Conservation (phyloP, 2,888 invertebrate species). For the Dicyrtomina minuta region DNA sequence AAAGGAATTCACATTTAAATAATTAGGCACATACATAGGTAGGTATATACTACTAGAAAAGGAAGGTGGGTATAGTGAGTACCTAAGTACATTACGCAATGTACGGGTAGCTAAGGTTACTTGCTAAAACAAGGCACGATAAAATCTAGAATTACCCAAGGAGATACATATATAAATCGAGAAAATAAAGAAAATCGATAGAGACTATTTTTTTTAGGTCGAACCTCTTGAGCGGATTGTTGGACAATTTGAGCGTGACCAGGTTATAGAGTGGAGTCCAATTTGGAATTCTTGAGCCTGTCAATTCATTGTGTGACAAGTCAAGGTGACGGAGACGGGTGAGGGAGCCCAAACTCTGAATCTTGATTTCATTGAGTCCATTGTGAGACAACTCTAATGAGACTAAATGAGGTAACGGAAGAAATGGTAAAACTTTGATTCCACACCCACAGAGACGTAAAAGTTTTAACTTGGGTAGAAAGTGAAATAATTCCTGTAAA, state of each 20-base stretch:
- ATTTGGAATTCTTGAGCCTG: constrained; percentile 71
- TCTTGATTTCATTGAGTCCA: constrained; percentile 69
- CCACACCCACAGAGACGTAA: constrained; percentile 76
- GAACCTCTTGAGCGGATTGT: constrained; percentile 70
- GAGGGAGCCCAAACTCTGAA: constrained; percentile 65
- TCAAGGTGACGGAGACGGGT: constrained; percentile 70
- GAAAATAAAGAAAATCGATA: too few species aligned
- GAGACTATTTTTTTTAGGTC: not conserved
- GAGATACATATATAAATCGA: too few species aligned
- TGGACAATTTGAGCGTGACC: constrained; percentile 74
- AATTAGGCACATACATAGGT: too few species aligned
- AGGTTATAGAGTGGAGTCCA: constrained; percentile 73
- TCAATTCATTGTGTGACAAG: constrained; percentile 74
- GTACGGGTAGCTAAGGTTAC: too few species aligned
- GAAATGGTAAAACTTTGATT: constrained; percentile 73
- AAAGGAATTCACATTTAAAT: too few species aligned
- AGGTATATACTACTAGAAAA: too few species aligned
- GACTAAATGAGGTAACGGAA: constrained; percentile 71
- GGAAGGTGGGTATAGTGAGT: too few species aligned
- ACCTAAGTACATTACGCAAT: too few species aligned
- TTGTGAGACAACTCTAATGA: constrained; percentile 72
- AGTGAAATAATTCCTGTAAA: constrained; percentile 72
- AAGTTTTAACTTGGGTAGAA: constrained; percentile 76
- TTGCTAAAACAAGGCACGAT: too few species aligned
- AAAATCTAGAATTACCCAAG: too few species aligned